Base-by-base conservation (phyloP, 2,113 vertebrate species). In the Phycodurus eques region DNA sequence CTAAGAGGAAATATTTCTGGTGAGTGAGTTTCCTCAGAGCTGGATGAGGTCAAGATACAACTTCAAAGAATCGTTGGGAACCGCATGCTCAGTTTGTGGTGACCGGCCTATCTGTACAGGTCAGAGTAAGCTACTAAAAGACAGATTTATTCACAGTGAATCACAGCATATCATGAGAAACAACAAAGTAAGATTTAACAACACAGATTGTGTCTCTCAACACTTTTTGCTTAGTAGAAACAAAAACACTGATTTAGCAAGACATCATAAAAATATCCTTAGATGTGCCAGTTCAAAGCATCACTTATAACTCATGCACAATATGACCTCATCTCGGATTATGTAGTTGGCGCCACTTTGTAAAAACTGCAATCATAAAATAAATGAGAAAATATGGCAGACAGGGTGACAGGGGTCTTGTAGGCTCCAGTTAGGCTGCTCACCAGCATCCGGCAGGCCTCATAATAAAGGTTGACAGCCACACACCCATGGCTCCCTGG, bases 291-390 rank as follows among this genome's bases (percentile, higher is more conserved):
- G 54, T 67, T 81, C 77, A 90, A 85, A 87, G 85, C 83, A 88
- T 72, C 82, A 86, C 87, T 88, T 86, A 85, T 15, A 60, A 83
- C 74, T 68, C 49, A 49, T 68, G 27, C 67, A 68, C 64, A 70
- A 64, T 62, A 61, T 80, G 77, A 76, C 77, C 78, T 87, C 77
- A 80, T 68, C 44, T 61, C 66, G 85, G 85, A 88, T 90, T 83
- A 89, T 69, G 70, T 14, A 80, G 83, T 87, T 43, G 84, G 86
- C 80, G 81, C 85, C 84, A 76, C 83, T 75, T 73, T 39, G 66
- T 74, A 84, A 80, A 81, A 57, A 56, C 71, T 35, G 65, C 80
- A 82, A 88, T 86, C 81, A 83, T 88, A 84, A 83, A 83, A 87
- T 78, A 87, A 80, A 86, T 77, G 82, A 76, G 42, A 67, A 75